Conservation (phyloP, 1,140 invertebrate species). For the Spodoptera litura region DNA sequence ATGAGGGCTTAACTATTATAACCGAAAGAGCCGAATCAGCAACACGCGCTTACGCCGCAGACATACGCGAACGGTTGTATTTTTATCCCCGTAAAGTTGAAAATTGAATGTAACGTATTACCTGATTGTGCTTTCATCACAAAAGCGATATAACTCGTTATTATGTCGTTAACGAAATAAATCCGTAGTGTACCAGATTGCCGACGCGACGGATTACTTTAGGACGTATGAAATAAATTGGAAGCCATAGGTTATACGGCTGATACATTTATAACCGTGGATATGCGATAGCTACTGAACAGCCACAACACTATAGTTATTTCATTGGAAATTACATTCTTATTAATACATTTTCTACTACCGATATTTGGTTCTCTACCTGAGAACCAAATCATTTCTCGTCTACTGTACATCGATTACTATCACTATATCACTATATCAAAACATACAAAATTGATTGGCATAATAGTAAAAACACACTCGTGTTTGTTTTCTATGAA, state of each 20-base stretch:
- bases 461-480: no score
- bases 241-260: not conserved
- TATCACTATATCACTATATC: no score
- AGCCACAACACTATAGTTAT: not conserved
- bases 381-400: no score
- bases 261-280: not conserved
- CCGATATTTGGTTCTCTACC: no score
- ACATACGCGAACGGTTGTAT: not conserved
- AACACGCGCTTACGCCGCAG: not conserved
- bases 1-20: slow-evolving; percentile 35
- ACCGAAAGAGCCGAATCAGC: slow-evolving; percentile 28
- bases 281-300: not conserved
- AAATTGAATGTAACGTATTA: slow-evolving; percentile 8
- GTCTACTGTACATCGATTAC: no score
- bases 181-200: slow-evolving; percentile 46
- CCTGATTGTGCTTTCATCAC: slow-evolving; percentile 35
- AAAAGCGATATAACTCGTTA: slow-evolving; percentile 51
- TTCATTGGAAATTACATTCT: not conserved
- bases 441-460: no score
- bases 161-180: slow-evolving; percentile 55
- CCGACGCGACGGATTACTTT: slow-evolving; percentile 37
- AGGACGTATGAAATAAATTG: slow-evolving; percentile 41
- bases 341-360: no score
- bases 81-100: slow-evolving; percentile 30
- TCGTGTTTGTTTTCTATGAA: no score